A percentile compares a stretch with the other conserved stretches of the same genome.
Evolutionary conservation across 2,888 invertebrate species (phyloP).

Genomic region (Caenorhabditis macrosperma): DNA sequence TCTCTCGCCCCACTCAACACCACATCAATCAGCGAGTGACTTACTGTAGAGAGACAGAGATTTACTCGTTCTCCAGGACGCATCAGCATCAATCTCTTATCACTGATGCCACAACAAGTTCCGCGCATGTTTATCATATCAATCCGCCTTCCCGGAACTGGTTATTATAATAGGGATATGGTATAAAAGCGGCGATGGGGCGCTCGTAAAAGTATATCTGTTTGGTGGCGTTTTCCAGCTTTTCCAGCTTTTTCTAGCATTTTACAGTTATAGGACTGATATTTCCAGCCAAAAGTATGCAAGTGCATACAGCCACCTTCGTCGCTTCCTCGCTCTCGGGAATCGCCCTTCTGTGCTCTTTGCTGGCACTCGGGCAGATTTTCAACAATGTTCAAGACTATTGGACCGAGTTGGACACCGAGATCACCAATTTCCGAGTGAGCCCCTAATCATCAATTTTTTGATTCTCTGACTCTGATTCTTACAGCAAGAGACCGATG

Average conservation of each 20-base stretch:
- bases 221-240: background rate
- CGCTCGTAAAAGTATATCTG: background rate
- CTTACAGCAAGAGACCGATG: constrained; percentile 69
- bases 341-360: constrained; percentile 65
- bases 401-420: constrained; percentile 68
- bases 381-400: constrained; percentile 68
- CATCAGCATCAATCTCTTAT: constrained; percentile 19
- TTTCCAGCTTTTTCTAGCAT: background rate
- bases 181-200: constrained; percentile 28
- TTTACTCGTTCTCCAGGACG: background rate
- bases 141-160: constrained; percentile 29
- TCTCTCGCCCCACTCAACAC: constrained; percentile 24
- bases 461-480: background rate
- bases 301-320: constrained; percentile 70
- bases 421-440: constrained; percentile 65
- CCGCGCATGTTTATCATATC: constrained; percentile 48
- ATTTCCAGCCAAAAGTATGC: constrained; percentile 60
- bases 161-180: constrained; percentile 18
- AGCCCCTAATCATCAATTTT: background rate
- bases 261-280: no score
- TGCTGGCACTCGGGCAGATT: constrained; percentile 66
- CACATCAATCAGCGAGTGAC: constrained; percentile 39
- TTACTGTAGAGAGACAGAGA: background rate
- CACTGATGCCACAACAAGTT: constrained; percentile 24
- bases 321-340: constrained; percentile 67